Evolutionary conservation across 2,113 vertebrate species (phyloP).

Genomic region (Diglossa brunneiventris): DNA sequence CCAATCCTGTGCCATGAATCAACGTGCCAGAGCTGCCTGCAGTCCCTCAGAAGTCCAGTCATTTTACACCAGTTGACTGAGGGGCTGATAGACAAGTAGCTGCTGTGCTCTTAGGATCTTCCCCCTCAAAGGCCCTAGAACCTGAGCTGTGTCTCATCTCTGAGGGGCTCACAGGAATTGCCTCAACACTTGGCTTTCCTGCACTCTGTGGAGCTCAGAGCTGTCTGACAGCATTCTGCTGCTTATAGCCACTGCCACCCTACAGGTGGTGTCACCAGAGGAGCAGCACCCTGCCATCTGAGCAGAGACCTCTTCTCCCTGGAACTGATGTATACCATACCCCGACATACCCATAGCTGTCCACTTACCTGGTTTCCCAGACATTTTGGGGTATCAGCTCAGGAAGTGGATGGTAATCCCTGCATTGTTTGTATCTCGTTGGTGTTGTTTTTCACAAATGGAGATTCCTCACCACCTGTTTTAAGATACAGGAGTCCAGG

Average conservation of each 20-base stretch:
- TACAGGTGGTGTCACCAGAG: neutral
- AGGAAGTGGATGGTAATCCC: neutral
- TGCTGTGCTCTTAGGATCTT: neutral
- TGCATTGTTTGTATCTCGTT: neutral
- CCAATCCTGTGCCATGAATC: neutral
- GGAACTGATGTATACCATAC: neutral
- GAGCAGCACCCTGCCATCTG: neutral
- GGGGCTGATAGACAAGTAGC: neutral
- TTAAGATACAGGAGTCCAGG: neutral
- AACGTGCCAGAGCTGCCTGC: neutral
- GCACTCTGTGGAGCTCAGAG: neutral
- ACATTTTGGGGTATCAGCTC: neutral
- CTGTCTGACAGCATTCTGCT: neutral
- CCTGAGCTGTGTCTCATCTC: rapidly evolving
- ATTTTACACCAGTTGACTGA: neutral
- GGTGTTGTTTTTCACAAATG: neutral
- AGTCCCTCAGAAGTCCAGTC: neutral
- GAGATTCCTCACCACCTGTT: neutral
- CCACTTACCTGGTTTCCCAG: neutral
- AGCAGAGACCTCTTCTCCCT: neutral
- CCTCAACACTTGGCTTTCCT: neutral
- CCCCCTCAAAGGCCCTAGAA: neutral
- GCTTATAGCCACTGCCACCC: neutral
- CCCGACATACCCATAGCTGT: neutral
- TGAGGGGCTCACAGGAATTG: neutral